Evolutionary conservation across 2,113 vertebrate genomes (phyloP).

Genomic region (Vulpes vulpes): DNA sequence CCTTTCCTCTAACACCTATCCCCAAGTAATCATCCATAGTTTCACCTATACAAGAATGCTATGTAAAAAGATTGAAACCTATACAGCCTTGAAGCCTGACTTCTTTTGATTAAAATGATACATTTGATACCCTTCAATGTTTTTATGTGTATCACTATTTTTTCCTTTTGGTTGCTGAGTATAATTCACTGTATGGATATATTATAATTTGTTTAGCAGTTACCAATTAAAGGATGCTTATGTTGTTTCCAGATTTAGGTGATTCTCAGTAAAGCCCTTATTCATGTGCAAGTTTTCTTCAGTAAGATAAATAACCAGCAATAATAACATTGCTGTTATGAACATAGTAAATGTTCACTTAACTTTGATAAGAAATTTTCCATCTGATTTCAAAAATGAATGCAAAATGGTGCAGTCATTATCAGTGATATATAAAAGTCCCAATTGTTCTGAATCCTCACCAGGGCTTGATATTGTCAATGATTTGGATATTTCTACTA

Average conservation of each 20-base stretch:
- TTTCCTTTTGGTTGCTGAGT: background rate
- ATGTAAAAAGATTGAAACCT: background rate
- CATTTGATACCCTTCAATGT: background rate
- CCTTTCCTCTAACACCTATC: background rate
- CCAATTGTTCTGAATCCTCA: background rate
- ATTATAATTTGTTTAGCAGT: background rate
- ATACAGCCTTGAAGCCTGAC: background rate
- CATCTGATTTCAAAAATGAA: background rate
- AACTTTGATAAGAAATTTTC: background rate
- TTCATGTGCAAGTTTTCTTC: background rate
- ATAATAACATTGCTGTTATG: background rate
- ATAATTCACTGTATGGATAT: background rate
- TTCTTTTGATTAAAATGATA: background rate
- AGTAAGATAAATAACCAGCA: background rate
- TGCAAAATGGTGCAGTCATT: background rate
- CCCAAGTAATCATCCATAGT: too few relatives aligned
- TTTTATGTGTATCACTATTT: background rate
- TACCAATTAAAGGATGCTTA: background rate
- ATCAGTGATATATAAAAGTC: background rate
- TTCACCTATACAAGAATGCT: background rate
- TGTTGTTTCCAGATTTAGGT: background rate
- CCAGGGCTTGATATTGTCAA: background rate
- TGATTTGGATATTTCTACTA: background rate
- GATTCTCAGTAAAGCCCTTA: background rate
- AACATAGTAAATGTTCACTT: background rate